Base-by-base conservation (phyloP, 2,113 vertebrate genomes). In the Nestor notabilis region DNA sequence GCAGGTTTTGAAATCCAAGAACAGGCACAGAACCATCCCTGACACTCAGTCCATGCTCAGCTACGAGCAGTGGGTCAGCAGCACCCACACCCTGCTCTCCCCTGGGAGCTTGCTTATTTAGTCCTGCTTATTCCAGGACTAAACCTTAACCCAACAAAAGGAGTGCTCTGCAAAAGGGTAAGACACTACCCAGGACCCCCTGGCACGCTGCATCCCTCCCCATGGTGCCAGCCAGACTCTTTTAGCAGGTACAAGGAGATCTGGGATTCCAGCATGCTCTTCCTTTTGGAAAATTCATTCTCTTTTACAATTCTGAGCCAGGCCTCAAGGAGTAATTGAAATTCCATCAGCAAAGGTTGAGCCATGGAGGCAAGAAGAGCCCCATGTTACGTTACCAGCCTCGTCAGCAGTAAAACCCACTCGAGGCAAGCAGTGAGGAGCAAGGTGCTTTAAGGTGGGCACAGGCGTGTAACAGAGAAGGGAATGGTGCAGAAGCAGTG, bases 31-130 rank as follows among this genome's bases (percentile, higher is more conserved):
- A 69, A 49, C 39, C 58, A 23, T 2, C 50, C 14, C 0, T 1
- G 20, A 53, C 43, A 3, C 70, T 35, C 17, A 0, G 11, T 9
- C 75, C 28, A 3, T 2, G 0, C 15, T 21, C 9, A 1, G 31
- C 41, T 43, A 13, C 1, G 3, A 63, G 63, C 33, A 14, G 29
- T 0, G 9, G 56, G 44, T 33, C 86, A 84, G 65, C 37, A 64
- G 65, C 60, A 58, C 53, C 66, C 41, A 20, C 20, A 13, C 24
- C 19, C 37, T 14, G 68, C 83, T 29, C 56, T 52, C 11, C 35
- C 21, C 16, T 2, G 7, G 37, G 17, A 24, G 44, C n/a, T 43
- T 2, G 10, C 28, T 37, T 37, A 29, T 31, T 24, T 39, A 43
- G 33, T 18, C 13, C 68, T 65, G 37, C 63, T 88, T 16, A 17